Percentiles rank a stretch among this genome's conserved stretches.
Evolutionary conservation across 2,113 vertebrate genomes (phyloP).

Genomic region (Eretmochelys imbricata): DNA sequence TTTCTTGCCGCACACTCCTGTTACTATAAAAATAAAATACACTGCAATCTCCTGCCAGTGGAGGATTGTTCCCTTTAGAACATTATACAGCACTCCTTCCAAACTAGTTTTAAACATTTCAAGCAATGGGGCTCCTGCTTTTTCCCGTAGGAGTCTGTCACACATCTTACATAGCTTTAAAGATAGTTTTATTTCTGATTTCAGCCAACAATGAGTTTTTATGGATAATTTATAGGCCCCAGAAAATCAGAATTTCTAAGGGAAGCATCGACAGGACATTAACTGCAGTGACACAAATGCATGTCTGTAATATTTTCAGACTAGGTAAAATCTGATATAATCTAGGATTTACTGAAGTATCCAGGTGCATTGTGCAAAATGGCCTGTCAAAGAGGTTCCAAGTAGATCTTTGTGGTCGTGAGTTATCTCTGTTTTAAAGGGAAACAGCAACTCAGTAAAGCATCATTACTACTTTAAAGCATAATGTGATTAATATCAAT

Average conservation of each 20-base stretch:
- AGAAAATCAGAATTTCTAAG: background rate
- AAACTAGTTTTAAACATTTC: background rate
- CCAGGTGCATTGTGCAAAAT: background rate
- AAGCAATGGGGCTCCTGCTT: background rate
- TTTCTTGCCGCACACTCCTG: fast-evolving
- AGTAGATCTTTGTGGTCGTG: background rate
- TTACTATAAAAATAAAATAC: fast-evolving
- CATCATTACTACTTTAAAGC: background rate
- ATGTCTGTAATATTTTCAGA: background rate
- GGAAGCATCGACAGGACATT: background rate
- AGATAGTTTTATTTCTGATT: background rate
- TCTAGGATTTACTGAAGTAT: background rate
- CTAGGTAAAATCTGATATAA: background rate
- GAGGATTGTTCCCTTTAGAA: fast-evolving
- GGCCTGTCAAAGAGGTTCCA: background rate
- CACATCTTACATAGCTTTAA: background rate
- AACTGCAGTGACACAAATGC: background rate
- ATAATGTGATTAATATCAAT: background rate
- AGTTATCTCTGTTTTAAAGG: background rate
- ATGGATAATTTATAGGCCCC: background rate
- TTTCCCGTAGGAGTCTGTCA: background rate
- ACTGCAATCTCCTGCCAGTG: background rate
- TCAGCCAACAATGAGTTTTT: background rate
- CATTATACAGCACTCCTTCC: fast-evolving
- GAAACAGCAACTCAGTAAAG: background rate